These are phyloP conservation scores for Lobophora halterata DNA, from an alignment of 2,888 invertebrate genomes.

Conservation along the genomic window DNA sequence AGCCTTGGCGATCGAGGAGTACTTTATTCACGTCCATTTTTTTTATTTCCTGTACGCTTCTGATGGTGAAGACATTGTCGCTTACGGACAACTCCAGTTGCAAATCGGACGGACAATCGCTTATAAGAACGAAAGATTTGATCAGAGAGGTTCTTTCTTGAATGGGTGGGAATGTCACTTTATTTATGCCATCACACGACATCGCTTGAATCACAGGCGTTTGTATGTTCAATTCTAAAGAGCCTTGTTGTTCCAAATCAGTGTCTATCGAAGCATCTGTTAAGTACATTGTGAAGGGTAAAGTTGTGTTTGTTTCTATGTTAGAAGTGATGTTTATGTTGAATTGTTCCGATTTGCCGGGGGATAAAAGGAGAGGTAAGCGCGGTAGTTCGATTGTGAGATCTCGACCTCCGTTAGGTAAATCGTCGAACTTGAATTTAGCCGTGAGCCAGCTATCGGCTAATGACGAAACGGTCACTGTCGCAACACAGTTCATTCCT, in stretches of 20 bases:
- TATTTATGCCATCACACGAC: slow-evolving; percentile 63
- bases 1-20: slow-evolving; percentile 50
- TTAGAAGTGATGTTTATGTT: slow-evolving; percentile 57
- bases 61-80: slow-evolving; percentile 56
- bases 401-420: slow-evolving; percentile 45
- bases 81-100: slow-evolving; percentile 58
- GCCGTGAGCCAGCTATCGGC: slow-evolving; percentile 67
- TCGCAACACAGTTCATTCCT: slow-evolving; percentile 55
- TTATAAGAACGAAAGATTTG: slow-evolving; percentile 62
- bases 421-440: slow-evolving; percentile 52
- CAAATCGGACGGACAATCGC: slow-evolving; percentile 63
- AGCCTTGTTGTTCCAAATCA: slow-evolving; percentile 52
- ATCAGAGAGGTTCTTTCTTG: slow-evolving; percentile 47
- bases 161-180: slow-evolving; percentile 53
- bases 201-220: slow-evolving; percentile 65
- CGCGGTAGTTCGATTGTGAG: slow-evolving; percentile 61
- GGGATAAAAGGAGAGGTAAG: slow-evolving; percentile 58
- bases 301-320: slow-evolving; percentile 45
- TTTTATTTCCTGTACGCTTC: slow-evolving; percentile 63
- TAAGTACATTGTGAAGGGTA: slow-evolving; percentile 52
- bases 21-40: slow-evolving; percentile 63
- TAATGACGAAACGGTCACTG: slow-evolving; percentile 53
- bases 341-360: slow-evolving; percentile 59
- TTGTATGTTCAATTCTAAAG: slow-evolving; percentile 51
- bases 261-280: slow-evolving; percentile 61